phyloP scores from a whole-genome alignment of 2,888 invertebrate species.

The Synanthedon myopaeformis region DNA sequence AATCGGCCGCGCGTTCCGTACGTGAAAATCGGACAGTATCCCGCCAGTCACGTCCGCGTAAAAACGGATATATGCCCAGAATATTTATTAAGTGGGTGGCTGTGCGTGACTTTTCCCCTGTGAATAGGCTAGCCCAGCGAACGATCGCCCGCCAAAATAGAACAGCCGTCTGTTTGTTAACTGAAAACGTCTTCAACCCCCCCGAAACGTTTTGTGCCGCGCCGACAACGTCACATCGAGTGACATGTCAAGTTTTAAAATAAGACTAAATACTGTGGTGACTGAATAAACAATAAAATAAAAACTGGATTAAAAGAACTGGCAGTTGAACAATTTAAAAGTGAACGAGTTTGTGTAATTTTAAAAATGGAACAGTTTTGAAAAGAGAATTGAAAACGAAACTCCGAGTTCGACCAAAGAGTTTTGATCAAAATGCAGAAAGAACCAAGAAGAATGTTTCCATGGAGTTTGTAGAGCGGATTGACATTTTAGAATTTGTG shows the following conservation, averaged over 20 bases:
- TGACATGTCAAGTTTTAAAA: conserved; percentile 2
- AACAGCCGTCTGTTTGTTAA: conserved; percentile 53
- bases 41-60: conserved; percentile 67
- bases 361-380: conserved; percentile 27
- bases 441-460: conserved; percentile 26
- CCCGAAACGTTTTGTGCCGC: conserved; percentile 18
- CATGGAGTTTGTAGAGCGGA: conserved; percentile 23
- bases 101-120: conserved; percentile 69
- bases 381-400: conserved; percentile 4
- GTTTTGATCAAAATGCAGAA: conserved; percentile 25
- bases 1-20: conserved; percentile 69
- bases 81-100: conserved; percentile 73
- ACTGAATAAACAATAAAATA: background rate
- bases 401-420: conserved; percentile 7
- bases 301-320: background rate
- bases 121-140: conserved; percentile 57
- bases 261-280: background rate
- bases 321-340: conserved; percentile 2
- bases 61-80: conserved; percentile 73
- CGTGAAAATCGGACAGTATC: conserved; percentile 68
- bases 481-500: conserved; percentile 12
- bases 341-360: conserved; percentile 15
- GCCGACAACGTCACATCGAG: conserved; percentile 10
- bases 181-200: conserved; percentile 37
- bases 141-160: conserved; percentile 58